These are phyloP conservation scores for Uromys caudimaculatus DNA, from an alignment of 2,797 vertebrate species.

Conservation along the genomic window DNA sequence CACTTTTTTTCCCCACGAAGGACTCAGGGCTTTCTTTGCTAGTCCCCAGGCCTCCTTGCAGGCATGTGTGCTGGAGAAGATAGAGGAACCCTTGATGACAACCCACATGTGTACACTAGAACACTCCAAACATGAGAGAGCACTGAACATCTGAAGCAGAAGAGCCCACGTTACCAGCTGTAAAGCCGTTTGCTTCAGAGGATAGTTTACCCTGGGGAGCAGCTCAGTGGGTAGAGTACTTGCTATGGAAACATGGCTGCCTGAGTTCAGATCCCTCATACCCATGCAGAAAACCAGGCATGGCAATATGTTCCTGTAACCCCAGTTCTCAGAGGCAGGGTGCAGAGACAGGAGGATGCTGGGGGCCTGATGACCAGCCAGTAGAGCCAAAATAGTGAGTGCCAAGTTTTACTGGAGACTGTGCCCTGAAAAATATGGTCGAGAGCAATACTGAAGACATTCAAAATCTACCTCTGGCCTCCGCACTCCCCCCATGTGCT, in stretches of 20 bases:
- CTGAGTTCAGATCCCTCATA: background rate
- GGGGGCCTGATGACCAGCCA: background rate
- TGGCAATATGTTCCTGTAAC: background rate
- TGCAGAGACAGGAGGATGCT: background rate
- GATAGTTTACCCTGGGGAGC: background rate
- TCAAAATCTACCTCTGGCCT: background rate
- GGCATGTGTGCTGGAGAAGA: background rate
- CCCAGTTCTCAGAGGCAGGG: background rate
- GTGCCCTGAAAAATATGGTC: background rate
- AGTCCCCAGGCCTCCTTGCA: background rate
- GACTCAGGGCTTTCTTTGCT: conserved; percentile 15
- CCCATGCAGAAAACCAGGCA: background rate
- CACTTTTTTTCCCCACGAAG: background rate
- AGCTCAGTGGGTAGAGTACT: background rate
- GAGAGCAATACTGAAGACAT: background rate
- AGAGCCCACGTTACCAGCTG: background rate
- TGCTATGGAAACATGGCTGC: background rate
- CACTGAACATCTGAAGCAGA: conserved; percentile 31
- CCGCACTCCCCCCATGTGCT: background rate
- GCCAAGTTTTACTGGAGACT: background rate
- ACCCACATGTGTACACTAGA: conserved; percentile 21
- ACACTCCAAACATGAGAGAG: background rate
- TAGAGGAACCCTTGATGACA: background rate
- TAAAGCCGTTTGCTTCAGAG: conserved; percentile 14
- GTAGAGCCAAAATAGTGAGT: background rate